These are phyloP conservation scores for Pseudorhombus dupliciocellatus DNA, from an alignment of 2,113 vertebrate genomes.

Conservation along the genomic window DNA sequence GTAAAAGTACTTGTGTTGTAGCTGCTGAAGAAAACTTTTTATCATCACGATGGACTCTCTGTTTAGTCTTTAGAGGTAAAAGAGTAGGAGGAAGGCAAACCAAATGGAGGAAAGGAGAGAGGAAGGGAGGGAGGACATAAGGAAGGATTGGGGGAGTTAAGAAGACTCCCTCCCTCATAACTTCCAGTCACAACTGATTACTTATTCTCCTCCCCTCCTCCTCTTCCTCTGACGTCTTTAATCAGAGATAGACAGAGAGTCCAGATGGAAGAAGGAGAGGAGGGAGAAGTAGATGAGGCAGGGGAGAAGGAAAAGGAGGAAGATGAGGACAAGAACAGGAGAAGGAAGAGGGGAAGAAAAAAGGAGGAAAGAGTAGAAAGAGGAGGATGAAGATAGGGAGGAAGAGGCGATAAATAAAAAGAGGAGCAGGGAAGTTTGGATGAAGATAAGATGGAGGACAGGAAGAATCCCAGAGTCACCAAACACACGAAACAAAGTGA, in stretches of 20 bases:
- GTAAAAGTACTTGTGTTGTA: no score
- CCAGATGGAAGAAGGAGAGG: no score
- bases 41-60: no score
- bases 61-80: no score
- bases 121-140: background rate
- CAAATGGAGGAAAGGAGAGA: background rate
- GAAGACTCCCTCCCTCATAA: background rate
- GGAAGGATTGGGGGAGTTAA: background rate
- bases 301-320: background rate
- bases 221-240: conserved; percentile 5
- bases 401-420: background rate
- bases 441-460: background rate
- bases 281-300: no score
- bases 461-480: background rate
- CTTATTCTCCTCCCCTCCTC: background rate
- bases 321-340: background rate
- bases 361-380: conserved; percentile 13
- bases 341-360: conserved; percentile 27
- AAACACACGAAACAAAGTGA: background rate
- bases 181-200: background rate
- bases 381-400: background rate
- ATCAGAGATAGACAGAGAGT: conserved; percentile 5
- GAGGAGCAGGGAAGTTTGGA: background rate
- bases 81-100: no score
- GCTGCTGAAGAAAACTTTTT: no score